phyloP scores from a whole-genome alignment of 2,888 invertebrate species.

The Lepidocyrtoides sp. region DNA sequence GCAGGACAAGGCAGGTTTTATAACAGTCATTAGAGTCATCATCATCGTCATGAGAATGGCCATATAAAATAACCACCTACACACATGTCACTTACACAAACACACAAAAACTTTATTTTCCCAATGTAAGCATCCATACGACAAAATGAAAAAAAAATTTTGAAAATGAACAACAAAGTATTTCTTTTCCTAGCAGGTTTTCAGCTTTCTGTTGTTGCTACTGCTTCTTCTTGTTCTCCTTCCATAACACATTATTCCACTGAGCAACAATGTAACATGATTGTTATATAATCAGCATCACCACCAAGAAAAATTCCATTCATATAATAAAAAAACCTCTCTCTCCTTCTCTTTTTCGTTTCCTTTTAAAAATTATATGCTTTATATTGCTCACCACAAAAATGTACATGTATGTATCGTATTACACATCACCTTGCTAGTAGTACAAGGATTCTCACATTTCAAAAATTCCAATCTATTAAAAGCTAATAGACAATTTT shows the following conservation, averaged over 20 bases:
- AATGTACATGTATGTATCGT: background rate
- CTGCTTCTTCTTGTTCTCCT: no score
- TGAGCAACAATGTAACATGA: background rate
- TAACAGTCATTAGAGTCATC: background rate
- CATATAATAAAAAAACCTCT: background rate
- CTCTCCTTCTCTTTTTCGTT: background rate
- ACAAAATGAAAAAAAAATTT: background rate
- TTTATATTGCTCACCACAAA: background rate
- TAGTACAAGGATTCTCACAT: background rate
- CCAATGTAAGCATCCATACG: background rate
- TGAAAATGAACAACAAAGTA: background rate
- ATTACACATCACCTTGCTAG: background rate
- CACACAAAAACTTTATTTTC: background rate
- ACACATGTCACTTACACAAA: background rate
- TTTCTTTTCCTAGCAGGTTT: no score
- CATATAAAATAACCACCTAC: constrained; percentile 2
- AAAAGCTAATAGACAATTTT: background rate
- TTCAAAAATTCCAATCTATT: constrained; percentile 5
- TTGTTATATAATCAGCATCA: background rate
- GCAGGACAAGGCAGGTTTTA: background rate
- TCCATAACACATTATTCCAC: background rate
- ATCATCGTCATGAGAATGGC: background rate
- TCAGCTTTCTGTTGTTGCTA: background rate
- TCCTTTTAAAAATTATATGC: background rate
- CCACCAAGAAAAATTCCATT: background rate